A percentile compares a stretch with the other conserved stretches of the same genome.
These are phyloP conservation scores for Armadillidium nasatum DNA, from an alignment of 1,140 invertebrate species.

Conservation along the genomic window DNA sequence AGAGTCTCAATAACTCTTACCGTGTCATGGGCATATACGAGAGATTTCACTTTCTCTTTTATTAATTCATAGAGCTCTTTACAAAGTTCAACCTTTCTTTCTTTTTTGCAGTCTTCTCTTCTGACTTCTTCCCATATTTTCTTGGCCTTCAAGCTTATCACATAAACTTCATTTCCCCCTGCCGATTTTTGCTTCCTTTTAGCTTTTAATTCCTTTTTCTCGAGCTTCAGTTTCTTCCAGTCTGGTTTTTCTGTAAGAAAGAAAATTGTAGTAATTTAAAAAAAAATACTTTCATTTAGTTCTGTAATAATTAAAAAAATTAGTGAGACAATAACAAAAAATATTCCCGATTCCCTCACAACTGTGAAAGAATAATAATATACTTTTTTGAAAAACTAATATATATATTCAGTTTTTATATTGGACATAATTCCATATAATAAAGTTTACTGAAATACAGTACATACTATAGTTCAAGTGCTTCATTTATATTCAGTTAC, in stretches of 20 bases:
- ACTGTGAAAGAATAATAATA: too few species aligned
- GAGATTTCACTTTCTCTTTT: conserved; percentile 59
- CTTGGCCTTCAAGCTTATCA: conserved; percentile 27
- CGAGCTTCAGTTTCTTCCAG: conserved; percentile 37
- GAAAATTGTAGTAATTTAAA: too few species aligned
- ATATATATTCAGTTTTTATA: too few species aligned
- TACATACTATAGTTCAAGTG: too few species aligned
- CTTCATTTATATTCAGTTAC: too few species aligned
- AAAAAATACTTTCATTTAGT: too few species aligned
- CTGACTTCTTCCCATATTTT: conserved; percentile 54
- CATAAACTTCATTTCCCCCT: conserved; percentile 33
- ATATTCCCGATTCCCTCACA: too few species aligned
- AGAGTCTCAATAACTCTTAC: conserved; percentile 83
- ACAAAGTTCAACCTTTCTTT: conserved; percentile 62
- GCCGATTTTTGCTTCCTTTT: conserved; percentile 29
- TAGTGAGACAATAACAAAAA: too few species aligned
- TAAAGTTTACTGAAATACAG: too few species aligned
- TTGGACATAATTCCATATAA: too few species aligned
- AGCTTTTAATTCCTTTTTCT: conserved; percentile 35
- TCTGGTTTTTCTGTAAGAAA: conserved; percentile 23
- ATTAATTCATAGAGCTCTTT: conserved; percentile 66
- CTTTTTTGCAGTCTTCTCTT: conserved; percentile 55
- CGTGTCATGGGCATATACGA: conserved; percentile 80
- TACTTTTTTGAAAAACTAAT: too few species aligned
- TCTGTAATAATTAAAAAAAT: too few species aligned